A percentile compares a stretch with the other conserved stretches of the same genome.
These are phyloP conservation scores for Darevskia nairensis DNA, from an alignment of 2,797 vertebrate species.

Conservation along the genomic window DNA sequence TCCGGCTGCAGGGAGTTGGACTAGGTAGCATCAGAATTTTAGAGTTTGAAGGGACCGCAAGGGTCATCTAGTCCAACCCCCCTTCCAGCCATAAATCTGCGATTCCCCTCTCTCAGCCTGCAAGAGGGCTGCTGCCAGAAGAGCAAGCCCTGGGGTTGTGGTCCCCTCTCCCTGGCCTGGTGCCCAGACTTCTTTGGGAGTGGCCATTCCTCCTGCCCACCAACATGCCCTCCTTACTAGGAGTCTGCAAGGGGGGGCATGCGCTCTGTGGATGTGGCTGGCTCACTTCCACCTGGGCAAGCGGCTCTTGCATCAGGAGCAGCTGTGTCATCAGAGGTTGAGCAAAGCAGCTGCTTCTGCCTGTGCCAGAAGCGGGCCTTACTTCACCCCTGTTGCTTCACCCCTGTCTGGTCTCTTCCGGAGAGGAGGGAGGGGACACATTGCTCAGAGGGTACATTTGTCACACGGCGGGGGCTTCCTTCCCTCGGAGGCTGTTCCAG, in stretches of 20 bases:
- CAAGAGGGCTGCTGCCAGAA: too few species aligned
- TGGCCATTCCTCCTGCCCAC: background rate
- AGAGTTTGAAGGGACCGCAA: too few species aligned
- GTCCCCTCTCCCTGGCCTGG: too few species aligned
- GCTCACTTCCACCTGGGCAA: constrained; percentile 62
- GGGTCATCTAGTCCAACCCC: too few species aligned
- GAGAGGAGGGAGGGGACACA: background rate
- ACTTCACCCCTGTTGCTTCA: constrained; percentile 69
- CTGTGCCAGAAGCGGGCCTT: constrained; percentile 66
- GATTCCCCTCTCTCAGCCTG: too few species aligned
- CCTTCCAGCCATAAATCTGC: too few species aligned
- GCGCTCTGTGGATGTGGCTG: constrained; percentile 40
- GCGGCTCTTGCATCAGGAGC: constrained; percentile 69
- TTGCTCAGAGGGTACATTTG: background rate
- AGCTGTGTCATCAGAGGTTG: constrained; percentile 59
- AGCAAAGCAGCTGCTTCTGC: constrained; percentile 63
- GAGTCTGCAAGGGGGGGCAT: constrained; percentile 45
- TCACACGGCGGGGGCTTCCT: background rate
- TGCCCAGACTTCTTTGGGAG: too few species aligned
- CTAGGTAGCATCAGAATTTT: too few species aligned
- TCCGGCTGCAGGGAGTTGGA: too few species aligned
- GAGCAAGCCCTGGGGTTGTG: too few species aligned
- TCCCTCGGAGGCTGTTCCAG: accelerated
- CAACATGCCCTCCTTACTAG: background rate
- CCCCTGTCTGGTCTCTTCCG: constrained; percentile 32